Evolutionary conservation across 2,888 invertebrate species (phyloP), one percentile per base, ranked within the genome.

Genomic region (Azorinus chamasolen): DNA sequence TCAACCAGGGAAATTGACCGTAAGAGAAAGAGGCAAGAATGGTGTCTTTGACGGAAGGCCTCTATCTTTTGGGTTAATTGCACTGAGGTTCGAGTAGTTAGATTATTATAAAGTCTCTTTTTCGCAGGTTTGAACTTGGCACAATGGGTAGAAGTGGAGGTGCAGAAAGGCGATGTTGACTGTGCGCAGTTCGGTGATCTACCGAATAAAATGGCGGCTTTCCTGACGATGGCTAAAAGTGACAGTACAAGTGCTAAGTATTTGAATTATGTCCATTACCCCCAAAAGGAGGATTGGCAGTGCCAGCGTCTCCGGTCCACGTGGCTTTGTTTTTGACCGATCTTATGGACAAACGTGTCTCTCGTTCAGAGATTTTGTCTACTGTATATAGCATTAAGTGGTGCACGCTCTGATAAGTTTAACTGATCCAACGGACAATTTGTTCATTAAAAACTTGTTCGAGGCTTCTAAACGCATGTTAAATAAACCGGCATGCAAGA

Each of bases 231-330:
- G n/a, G 63, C 65, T 12, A 69, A 37, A 39, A 70, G 65, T 61
- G 55, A 71, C 27, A 71, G 54, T 46, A 71, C 62, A 20, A 68
- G 27, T 18, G 24, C 32, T 20, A 76, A 76, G 45, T 76, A 71
- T 16, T 48, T 71, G 18, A 22, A 18, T 12, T 71, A 71, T 58
- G 66, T 66, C 32, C 61, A 70, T 37, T 61, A 71, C 16, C 70
- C 61, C n/a, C 46, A 16, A 53, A 63, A 55, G 77, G 71, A 1
- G 66, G 51, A 24, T 27, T 20, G 5, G 70, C 77, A 22, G 16
- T 71, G 22, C 66, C 77, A 25, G 77, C 71, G 6, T 71, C 71
- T 18, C 71, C 77, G 12, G 66, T 66, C 43, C 68, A 63, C 25
- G 54, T 77, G 5, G 48, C 77, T 22, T 32, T 77, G 25, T 77